Evolutionary conservation across 2,888 invertebrate species (phyloP), one percentile per base, ranked within the genome.

Genomic region (Arrhopalites spinosus): DNA sequence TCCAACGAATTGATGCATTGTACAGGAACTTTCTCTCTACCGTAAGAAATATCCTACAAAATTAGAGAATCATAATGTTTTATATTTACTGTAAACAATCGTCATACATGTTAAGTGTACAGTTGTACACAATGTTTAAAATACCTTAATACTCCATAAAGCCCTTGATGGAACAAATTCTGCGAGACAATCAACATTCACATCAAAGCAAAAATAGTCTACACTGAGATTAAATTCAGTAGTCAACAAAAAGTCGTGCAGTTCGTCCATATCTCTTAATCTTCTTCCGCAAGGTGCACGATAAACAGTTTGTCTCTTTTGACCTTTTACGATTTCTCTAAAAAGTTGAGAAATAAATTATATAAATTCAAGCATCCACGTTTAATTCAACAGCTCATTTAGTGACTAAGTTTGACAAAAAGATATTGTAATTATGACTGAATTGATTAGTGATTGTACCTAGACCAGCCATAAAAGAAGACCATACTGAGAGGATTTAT

Each of bases 1-100:
- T 96, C 94, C 80, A 95, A 90, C 83, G 93, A 93, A 86, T 98
- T 98, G 0, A 97, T 94, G 83, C 95, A 93, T 0, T 94, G 92
- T 27, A 98, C 93, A 0, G 93, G 91, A 53, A 96, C 93, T 84
- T 92, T 92, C 86, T 98, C 98, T 77, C 91, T 90, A 15, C 95
- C 93, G 83, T 92, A 90, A 0, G 95, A 92, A 0, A 95, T 88
- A 85, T 91, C 91, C 85, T 89, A 84, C 76, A 86, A 84, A 83
- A 27, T 61, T 61, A 13, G 8, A 23, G 5, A 61, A 61, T 7
- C 61, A 27, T n/a, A n/a, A 23, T 27, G 23, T n/a, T 50, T n/a
- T n/a, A 2, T 17, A 50, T n/a, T 8, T 25, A 23, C 3, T 61
- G 20, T 13, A 7, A 61, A 23, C 5, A 23, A 23, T 25, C 23